These are phyloP conservation scores for Scelioninae gen. 2 DNA, from an alignment of 2,888 invertebrate genomes.

Conservation along the genomic window DNA sequence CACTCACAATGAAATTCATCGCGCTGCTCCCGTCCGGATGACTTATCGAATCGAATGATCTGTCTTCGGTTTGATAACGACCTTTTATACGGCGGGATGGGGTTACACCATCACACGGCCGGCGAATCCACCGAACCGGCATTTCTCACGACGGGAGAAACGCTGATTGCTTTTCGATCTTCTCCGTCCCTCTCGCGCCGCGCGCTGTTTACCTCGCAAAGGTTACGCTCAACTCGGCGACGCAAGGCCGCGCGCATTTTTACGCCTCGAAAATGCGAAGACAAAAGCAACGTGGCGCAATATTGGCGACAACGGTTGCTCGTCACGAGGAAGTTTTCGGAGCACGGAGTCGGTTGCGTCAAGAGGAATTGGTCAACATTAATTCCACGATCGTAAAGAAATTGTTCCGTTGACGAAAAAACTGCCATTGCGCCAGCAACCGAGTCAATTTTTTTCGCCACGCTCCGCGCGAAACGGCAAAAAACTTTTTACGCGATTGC, in stretches of 20 bases:
- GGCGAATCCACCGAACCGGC: conserved; percentile 29
- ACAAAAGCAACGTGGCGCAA: conserved; percentile 33
- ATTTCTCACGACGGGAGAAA: conserved; percentile 42
- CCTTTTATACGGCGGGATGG: conserved; percentile 47
- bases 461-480: conserved; percentile 22
- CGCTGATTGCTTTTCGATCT: conserved; percentile 36
- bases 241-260: conserved; percentile 42
- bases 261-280: conserved; percentile 28
- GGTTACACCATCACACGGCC: conserved; percentile 29
- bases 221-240: conserved; percentile 34
- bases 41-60: conserved; percentile 42
- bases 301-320: conserved; percentile 20
- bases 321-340: conserved; percentile 42
- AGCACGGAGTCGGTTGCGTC: conserved; percentile 27
- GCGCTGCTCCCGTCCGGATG: neutral
- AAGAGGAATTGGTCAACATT: conserved; percentile 38
- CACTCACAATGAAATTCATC: conserved; percentile 56
- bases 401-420: conserved; percentile 37
- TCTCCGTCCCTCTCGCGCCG: neutral
- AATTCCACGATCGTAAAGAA: conserved; percentile 37
- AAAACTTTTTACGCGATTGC: conserved; percentile 35
- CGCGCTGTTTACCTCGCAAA: conserved; percentile 27
- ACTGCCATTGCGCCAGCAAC: conserved; percentile 20
- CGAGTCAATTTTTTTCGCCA: conserved; percentile 17
- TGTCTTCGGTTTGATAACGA: conserved; percentile 37